phyloP scores from a whole-genome alignment of 2,113 vertebrate genomes.

The Pithys albifrons region DNA sequence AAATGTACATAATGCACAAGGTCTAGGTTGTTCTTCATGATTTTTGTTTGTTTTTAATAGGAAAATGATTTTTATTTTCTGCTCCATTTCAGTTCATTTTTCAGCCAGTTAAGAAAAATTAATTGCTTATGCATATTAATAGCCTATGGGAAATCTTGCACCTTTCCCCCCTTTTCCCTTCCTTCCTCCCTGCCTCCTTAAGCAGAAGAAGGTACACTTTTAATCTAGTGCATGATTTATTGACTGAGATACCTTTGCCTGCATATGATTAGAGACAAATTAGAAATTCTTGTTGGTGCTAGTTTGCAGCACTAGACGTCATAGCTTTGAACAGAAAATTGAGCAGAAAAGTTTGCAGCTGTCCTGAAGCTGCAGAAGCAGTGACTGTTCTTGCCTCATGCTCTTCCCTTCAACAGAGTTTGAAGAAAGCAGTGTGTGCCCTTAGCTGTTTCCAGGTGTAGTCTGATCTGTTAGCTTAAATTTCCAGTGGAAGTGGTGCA shows the following conservation, averaged over 20 bases:
- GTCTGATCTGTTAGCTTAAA: background rate
- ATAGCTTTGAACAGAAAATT: background rate
- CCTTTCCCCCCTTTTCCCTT: background rate
- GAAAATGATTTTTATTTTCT: background rate
- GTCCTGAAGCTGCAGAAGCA: background rate
- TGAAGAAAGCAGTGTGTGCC: background rate
- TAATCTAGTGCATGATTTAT: background rate
- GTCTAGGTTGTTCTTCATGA: background rate
- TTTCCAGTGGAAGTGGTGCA: background rate
- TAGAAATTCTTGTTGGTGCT: conserved; percentile 15
- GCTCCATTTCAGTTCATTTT: background rate
- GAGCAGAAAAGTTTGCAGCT: background rate
- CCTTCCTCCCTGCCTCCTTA: background rate
- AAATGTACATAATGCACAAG: accelerated
- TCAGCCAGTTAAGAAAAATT: background rate
- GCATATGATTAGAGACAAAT: background rate
- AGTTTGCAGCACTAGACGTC: conserved; percentile 5
- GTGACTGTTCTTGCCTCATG: background rate
- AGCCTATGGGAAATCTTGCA: background rate
- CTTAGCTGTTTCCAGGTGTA: background rate
- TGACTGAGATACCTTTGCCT: conserved; percentile 13
- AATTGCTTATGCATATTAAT: background rate
- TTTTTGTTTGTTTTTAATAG: background rate
- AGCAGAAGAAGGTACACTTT: background rate
- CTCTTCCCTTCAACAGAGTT: background rate